Evolutionary conservation across 2,797 vertebrate species (phyloP).

Genomic region (Sparus aurata): DNA sequence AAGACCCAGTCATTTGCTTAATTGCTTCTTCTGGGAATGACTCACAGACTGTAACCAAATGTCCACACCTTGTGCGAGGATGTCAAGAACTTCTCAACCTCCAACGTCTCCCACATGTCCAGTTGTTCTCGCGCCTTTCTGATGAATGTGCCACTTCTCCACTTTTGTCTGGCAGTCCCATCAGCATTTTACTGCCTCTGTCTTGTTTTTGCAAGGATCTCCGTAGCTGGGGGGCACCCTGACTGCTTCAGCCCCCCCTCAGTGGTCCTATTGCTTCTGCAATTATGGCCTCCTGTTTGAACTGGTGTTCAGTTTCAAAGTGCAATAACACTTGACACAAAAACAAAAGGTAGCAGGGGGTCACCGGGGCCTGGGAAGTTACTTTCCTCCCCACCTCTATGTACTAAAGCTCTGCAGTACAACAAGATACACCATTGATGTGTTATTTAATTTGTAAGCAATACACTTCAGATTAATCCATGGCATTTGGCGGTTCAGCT

Average conservation of each 20-base stretch:
- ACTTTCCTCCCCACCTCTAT: constrained; percentile 16
- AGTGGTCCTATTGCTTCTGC: constrained; percentile 52
- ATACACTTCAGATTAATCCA: constrained; percentile 45
- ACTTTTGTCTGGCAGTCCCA: constrained; percentile 64
- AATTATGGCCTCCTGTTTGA: constrained; percentile 77
- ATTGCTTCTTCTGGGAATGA: constrained; percentile 29
- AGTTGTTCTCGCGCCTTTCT: constrained; percentile 70
- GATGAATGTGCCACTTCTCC: constrained; percentile 77
- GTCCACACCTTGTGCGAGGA: constrained; percentile 32
- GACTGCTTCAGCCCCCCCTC: constrained; percentile 46
- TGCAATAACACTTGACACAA: constrained; percentile 75
- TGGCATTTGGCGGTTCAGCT: constrained; percentile 53
- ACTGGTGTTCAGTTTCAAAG: constrained; percentile 83
- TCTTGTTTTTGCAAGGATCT: constrained; percentile 77
- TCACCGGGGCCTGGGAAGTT: constrained; percentile 31
- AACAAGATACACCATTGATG: constrained; percentile 8
- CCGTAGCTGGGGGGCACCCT: constrained; percentile 57
- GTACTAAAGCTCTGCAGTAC: constrained; percentile 7
- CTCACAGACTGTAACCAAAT: constrained; percentile 34
- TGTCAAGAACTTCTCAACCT: constrained; percentile 37
- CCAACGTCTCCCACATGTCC: constrained; percentile 34
- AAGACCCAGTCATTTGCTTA: constrained; percentile 10
- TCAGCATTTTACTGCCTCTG: constrained; percentile 66
- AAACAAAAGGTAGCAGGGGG: constrained; percentile 75
- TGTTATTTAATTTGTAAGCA: constrained; percentile 37